Conservation (phyloP, 1,140 invertebrate species). For the Aphidius gifuensis region DNA sequence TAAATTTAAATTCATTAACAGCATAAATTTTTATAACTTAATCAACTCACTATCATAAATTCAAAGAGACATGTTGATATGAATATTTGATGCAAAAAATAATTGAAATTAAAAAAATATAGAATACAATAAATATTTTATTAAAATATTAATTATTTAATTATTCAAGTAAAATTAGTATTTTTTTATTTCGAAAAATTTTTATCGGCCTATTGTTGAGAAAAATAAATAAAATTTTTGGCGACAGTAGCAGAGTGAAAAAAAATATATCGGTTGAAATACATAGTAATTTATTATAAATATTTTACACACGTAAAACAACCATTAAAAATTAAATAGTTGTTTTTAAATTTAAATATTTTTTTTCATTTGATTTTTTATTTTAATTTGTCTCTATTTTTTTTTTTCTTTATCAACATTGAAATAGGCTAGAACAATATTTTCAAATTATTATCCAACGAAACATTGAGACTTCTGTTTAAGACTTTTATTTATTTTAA, state of each 20-base stretch:
- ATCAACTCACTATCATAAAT: too few relatives aligned
- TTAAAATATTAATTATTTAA: too few relatives aligned
- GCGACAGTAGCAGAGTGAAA: slow-evolving; percentile 11
- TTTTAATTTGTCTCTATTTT: slow-evolving; percentile 18
- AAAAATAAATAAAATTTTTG: slow-evolving; percentile 10
- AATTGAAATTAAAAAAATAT: too few relatives aligned
- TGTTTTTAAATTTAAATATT: slow-evolving; percentile 25
- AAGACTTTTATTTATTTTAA: slow-evolving; percentile 5
- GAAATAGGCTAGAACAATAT: slow-evolving; percentile 30
- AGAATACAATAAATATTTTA: not conserved
- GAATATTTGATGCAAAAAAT: too few relatives aligned
- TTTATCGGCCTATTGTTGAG: not conserved
- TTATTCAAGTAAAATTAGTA: too few relatives aligned
- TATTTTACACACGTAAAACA: slow-evolving; percentile 15
- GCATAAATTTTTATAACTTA: too few relatives aligned
- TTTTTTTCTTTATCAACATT: slow-evolving; percentile 20
- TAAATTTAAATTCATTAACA: not conserved
- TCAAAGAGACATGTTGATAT: too few relatives aligned
- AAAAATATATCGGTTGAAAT: not conserved
- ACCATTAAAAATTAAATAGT: slow-evolving; percentile 21
- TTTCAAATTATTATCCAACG: slow-evolving; percentile 42
- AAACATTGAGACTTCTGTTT: slow-evolving; percentile 41
- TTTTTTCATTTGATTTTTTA: slow-evolving; percentile 25
- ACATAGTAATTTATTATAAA: slow-evolving; percentile 6
- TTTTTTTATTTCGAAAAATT: not conserved